These are phyloP conservation scores for Podocnemis expansa DNA, from an alignment of 2,113 vertebrate species.

Conservation along the genomic window DNA sequence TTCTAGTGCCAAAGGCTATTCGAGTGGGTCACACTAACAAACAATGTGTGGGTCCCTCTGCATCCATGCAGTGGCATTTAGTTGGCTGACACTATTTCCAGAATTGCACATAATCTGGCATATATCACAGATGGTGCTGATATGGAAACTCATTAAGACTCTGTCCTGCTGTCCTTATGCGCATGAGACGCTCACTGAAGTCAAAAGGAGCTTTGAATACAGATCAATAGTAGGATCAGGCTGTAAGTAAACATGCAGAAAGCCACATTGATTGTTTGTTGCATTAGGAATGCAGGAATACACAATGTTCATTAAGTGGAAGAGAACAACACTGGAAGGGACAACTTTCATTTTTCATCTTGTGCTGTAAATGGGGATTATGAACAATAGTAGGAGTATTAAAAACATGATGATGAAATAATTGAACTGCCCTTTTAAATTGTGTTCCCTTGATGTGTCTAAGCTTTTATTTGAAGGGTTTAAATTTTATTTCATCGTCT, in stretches of 20 bases:
- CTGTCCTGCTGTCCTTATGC: not conserved
- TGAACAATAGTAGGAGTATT: not conserved
- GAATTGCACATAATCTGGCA: not conserved
- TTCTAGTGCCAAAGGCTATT: not conserved
- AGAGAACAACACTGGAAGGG: not conserved
- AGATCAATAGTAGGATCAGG: constrained; percentile 44
- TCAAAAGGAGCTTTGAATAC: not conserved
- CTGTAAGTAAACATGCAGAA: constrained; percentile 21
- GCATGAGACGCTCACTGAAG: not conserved
- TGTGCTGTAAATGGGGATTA: not conserved
- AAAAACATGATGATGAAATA: not conserved
- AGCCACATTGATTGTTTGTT: constrained; percentile 35
- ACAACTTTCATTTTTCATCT: not conserved
- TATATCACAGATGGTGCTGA: not conserved
- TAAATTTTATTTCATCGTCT: constrained; percentile 56
- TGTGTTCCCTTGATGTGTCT: not conserved
- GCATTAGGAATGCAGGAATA: constrained; percentile 26
- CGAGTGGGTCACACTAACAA: not conserved
- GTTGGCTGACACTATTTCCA: not conserved
- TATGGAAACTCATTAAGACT: not conserved
- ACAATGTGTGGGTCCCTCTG: not conserved
- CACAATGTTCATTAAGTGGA: not conserved
- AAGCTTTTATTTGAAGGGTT: constrained; percentile 25
- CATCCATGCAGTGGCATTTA: not conserved
- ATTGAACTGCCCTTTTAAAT: not conserved